Percentiles rank a stretch among this genome's conserved stretches.
Conservation (phyloP, 2,113 vertebrate genomes). For the Lycocorax pyrrhopterus region DNA sequence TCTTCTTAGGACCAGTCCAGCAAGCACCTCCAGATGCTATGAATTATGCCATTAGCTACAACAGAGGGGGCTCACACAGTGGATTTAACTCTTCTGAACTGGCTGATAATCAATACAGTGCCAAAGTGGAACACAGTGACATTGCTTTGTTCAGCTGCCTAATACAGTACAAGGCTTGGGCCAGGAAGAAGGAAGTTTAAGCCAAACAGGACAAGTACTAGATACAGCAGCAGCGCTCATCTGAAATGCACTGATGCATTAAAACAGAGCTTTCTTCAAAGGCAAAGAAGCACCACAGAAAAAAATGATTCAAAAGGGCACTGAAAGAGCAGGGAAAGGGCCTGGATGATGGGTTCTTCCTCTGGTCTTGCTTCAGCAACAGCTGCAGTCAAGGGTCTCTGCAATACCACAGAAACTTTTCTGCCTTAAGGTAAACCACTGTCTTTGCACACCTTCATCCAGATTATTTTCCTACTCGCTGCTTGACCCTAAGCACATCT, state of each 20-base stretch:
- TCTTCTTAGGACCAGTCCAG: background rate
- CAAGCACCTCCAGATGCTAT: slow-evolving; percentile 3
- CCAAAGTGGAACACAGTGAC: background rate
- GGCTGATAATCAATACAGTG: background rate
- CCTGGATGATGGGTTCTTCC: background rate
- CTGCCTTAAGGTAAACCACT: background rate
- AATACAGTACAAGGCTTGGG: background rate
- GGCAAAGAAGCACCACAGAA: background rate
- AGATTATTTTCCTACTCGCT: background rate
- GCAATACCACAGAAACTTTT: background rate
- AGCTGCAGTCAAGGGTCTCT: background rate
- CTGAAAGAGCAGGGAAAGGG: background rate
- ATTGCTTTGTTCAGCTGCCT: background rate
- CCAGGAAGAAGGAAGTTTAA: background rate
- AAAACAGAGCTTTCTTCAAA: background rate
- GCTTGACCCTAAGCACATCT: background rate
- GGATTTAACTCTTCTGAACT: background rate
- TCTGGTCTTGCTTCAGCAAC: background rate
- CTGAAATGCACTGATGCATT: background rate
- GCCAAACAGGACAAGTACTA: background rate
- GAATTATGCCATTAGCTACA: background rate
- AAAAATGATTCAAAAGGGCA: background rate
- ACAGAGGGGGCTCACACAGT: background rate
- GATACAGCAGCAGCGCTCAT: background rate
- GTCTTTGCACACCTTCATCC: background rate